Evolutionary conservation across 1,140 invertebrate species (phyloP).

Genomic region (Heliconius congener): DNA sequence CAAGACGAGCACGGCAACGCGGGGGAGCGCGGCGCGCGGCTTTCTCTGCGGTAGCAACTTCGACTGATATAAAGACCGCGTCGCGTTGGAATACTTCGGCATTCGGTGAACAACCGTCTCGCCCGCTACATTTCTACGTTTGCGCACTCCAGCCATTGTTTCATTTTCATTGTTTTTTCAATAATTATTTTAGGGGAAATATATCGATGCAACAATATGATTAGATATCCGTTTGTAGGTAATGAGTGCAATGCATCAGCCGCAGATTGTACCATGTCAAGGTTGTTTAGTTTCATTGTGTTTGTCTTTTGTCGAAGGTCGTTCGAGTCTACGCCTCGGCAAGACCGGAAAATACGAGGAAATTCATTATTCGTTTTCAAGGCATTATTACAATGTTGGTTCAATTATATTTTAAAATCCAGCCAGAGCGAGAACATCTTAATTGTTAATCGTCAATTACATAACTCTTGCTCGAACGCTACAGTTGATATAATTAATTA

Average conservation of each 20-base stretch:
- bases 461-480: constrained; percentile 48
- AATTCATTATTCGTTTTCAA: constrained; percentile 76
- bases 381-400: constrained; percentile 59
- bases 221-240: constrained; percentile 68
- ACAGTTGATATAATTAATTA: constrained; percentile 49
- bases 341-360: constrained; percentile 76
- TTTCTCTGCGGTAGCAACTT: constrained; percentile 69
- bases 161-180: constrained; percentile 48
- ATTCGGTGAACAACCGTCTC: constrained; percentile 79
- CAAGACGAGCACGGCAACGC: constrained; percentile 54
- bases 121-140: constrained; percentile 65
- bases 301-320: constrained; percentile 78
- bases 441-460: constrained; percentile 40
- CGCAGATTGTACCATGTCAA: constrained; percentile 74
- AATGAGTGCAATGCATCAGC: constrained; percentile 68
- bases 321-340: constrained; percentile 59
- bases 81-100: constrained; percentile 75
- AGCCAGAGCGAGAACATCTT: neutral
- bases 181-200: constrained; percentile 57
- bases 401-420: constrained; percentile 31
- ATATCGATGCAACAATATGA: constrained; percentile 67
- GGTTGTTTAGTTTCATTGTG: constrained; percentile 77
- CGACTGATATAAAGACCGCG: constrained; percentile 76
- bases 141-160: constrained; percentile 59
- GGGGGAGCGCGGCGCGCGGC: constrained; percentile 71